Evolutionary conservation across 2,797 vertebrate genomes (phyloP), one percentile per base, ranked within the genome.

Genomic region (Helostoma temminkii): DNA sequence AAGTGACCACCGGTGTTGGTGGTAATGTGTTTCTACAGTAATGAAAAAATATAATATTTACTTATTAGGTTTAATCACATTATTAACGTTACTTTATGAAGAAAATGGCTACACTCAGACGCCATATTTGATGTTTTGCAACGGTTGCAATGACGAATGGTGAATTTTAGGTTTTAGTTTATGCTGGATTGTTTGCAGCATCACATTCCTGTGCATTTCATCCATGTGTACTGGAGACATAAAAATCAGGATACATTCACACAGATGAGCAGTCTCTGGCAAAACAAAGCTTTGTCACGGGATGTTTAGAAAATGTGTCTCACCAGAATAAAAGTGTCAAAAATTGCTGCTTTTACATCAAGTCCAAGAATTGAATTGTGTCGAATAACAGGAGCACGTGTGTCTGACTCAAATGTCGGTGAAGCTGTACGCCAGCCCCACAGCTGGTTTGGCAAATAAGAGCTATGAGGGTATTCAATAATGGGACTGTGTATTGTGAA

Each of bases 371-470:
- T 5, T 46, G 54, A 7, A 37, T 5, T 2, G 1, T 39, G 19
- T 10, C 47, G 3, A 12, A n/a, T 43, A 28, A 32, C 11, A 8
- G 19, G 46, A 52, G 63, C 77, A 81, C 80, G 68, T 78, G 73
- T 57, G 36, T 62, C 60, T 70, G 71, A 82, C 61, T 79, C 68
- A 49, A 42, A 37, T 52, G 60, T 28, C 32, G 47, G 32, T 47
- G 37, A 65, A 67, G 55, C 24, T 14, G 67, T 5, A 10, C 22
- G 69, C 59, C 75, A 75, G 71, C 46, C 19, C 30, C 74, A 66
- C 72, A 66, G 74, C 69, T 83, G 80, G 62, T 85, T 79, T 87
- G 71, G 67, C 61, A 69, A 61, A 72, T 9, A 45, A 57, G 41
- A 60, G 56, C 34, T 39, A 24, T 45, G 46, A 76, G 45, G 24